Conservation (phyloP, 1,140 invertebrate genomes). For the Pseudomyrmex gracilis region DNA sequence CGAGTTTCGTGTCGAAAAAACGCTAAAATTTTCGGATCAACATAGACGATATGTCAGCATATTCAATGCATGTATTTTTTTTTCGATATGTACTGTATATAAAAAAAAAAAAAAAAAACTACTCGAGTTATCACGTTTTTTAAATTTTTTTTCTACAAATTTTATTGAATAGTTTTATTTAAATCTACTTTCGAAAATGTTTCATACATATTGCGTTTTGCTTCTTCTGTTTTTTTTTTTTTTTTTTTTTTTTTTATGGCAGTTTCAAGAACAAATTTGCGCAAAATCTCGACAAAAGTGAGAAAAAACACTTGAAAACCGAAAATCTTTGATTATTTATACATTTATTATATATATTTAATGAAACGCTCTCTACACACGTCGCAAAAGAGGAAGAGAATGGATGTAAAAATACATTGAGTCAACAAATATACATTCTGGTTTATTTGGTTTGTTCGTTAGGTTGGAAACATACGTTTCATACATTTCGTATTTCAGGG, state of each 20-base stretch:
- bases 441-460: slow-evolving; percentile 21
- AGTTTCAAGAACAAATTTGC: no score
- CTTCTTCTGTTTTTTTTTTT: neutral
- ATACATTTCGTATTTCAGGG: slow-evolving; percentile 41
- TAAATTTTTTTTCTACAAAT: neutral
- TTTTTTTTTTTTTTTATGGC: no score
- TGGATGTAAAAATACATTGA: neutral
- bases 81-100: neutral
- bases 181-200: neutral
- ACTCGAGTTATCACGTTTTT: no score
- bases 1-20: neutral
- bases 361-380: neutral
- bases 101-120: neutral
- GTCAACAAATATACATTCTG: slow-evolving; percentile 19
- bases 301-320: neutral
- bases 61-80: neutral
- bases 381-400: neutral
- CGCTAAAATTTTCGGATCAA: slow-evolving; percentile 15
- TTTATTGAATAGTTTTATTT: neutral
- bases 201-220: neutral
- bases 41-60: neutral
- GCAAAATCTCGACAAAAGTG: no score
- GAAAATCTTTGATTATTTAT: neutral
- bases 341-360: neutral
- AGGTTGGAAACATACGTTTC: slow-evolving; percentile 29